Evolutionary conservation across 1,140 invertebrate genomes (phyloP), one percentile per base, ranked within the genome.

Genomic region (Sycophila sp.): DNA sequence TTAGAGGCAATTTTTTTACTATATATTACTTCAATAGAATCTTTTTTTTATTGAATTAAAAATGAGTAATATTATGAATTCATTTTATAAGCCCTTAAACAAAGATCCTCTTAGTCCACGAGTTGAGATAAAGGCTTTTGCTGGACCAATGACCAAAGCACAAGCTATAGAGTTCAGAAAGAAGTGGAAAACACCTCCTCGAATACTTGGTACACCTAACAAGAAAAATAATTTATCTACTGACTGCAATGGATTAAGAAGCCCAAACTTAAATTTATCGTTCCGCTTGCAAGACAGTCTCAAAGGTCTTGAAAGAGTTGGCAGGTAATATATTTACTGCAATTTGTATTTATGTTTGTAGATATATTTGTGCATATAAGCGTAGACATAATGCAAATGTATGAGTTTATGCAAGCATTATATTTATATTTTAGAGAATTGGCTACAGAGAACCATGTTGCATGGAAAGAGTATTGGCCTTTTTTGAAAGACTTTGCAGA

Each of bases 381-480:
- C n/a, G n/a, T n/a, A n/a, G n/a, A n/a, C n/a, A n/a, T n/a, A n/a
- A n/a, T n/a, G n/a, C n/a, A n/a, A n/a, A n/a, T n/a, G n/a, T n/a
- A n/a, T n/a, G n/a, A n/a, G n/a, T n/a, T 30, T 73, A 32, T 70
- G 19, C 76, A 28, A 26, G 38, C 6, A n/a, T 38, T n/a, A 30
- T 69, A 62, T 74, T 76, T 73, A 65, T 84, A 85, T 34, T 8
- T 22, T 79, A 92, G 94, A 72, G 88, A 90, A 67, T 78, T 97
- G 71, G 95, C 95, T 2, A 88, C 90, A 72, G 87, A 94, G 79
- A 89, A 91, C 80, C 89, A 92, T 32, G 87, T 96, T 0, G 86
- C 88, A n/a, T 98, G 95, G 95, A 92, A 91, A 72, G 96, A 98
- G 80, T 95, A 94, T 81, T 98, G 96, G 95, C 90, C 92, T 2